Conservation (phyloP, 1,140 invertebrate genomes). For the Drosophila simulans region DNA sequence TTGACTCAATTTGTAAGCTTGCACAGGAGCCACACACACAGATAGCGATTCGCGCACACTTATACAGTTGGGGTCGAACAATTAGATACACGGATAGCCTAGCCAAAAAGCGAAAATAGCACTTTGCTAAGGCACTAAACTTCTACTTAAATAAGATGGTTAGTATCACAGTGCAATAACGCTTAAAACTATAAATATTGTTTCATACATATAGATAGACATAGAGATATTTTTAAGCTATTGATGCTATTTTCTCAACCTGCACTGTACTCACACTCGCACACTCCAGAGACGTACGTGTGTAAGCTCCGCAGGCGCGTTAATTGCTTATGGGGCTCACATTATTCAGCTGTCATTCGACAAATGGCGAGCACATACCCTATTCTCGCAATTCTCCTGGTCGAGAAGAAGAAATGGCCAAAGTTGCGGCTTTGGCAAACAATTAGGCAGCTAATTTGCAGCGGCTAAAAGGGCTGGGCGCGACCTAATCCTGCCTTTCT, state of each 20-base stretch:
- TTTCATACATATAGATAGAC: too few relatives aligned
- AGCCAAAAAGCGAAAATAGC: too few relatives aligned
- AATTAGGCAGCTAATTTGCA: conserved; percentile 83
- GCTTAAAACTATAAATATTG: too few relatives aligned
- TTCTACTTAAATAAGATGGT: too few relatives aligned
- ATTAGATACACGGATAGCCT: neutral
- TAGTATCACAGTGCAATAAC: too few relatives aligned
- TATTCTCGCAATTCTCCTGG: neutral
- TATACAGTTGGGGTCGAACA: neutral
- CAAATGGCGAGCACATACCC: conserved; percentile 37
- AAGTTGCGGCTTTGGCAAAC: conserved; percentile 81
- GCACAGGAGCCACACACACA: conserved; percentile 29
- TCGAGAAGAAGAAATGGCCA: conserved; percentile 63
- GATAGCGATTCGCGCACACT: conserved; percentile 16
- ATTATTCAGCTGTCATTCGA: conserved; percentile 80
- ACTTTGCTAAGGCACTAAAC: too few relatives aligned
- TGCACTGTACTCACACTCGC: conserved; percentile 10
- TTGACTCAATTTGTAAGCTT: conserved; percentile 78
- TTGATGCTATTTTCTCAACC: neutral
- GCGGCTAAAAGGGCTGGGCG: conserved; percentile 40
- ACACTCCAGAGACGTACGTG: conserved; percentile 32
- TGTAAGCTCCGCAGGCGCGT: conserved; percentile 73
- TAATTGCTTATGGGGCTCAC: conserved; percentile 79
- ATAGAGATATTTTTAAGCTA: too few relatives aligned
- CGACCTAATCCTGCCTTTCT: conserved; percentile 66